phyloP scores from a whole-genome alignment of 2,113 vertebrate genomes.

The Sceloporus tristichus region DNA sequence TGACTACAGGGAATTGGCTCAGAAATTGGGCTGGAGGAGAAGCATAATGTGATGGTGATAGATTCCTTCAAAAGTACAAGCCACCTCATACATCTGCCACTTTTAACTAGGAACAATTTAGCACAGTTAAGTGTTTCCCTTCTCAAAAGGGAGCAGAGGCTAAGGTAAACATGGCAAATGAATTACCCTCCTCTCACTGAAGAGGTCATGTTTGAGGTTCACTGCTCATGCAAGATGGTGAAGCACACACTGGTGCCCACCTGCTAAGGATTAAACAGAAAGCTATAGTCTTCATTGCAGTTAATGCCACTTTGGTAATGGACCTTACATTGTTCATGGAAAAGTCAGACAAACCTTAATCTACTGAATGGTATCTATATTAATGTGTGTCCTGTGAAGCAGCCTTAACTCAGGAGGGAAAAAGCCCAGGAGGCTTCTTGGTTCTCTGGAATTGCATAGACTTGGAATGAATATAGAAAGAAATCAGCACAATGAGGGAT shows the following conservation, averaged over 20 bases:
- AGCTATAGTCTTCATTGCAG: conserved; percentile 63
- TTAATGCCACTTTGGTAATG: conserved; percentile 63
- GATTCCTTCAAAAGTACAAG: conserved; percentile 54
- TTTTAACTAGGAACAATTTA: conserved; percentile 73
- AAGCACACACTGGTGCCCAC: conserved; percentile 66
- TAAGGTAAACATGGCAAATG: conserved; percentile 73
- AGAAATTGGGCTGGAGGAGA: conserved; percentile 60
- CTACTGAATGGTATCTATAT: conserved; percentile 66
- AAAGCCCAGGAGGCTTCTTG: conserved; percentile 55
- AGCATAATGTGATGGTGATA: conserved; percentile 32
- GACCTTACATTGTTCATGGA: conserved; percentile 66
- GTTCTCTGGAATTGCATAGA: conserved; percentile 59
- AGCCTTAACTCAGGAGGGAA: conserved; percentile 67
- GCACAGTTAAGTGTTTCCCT: conserved; percentile 59
- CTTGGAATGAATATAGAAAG: conserved; percentile 41
- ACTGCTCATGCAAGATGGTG: conserved; percentile 71
- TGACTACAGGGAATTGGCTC: conserved; percentile 53
- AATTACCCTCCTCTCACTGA: conserved; percentile 66
- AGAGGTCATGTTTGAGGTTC: conserved; percentile 72
- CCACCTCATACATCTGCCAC: conserved; percentile 61
- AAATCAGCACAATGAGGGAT: conserved; percentile 53
- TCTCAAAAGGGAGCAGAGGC: conserved; percentile 62
- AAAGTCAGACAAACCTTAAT: conserved; percentile 63
- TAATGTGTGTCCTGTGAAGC: conserved; percentile 63
- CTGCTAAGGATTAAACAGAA: conserved; percentile 76